These are phyloP conservation scores for Mus caroli DNA, from an alignment of 2,797 vertebrate species.

Conservation along the genomic window DNA sequence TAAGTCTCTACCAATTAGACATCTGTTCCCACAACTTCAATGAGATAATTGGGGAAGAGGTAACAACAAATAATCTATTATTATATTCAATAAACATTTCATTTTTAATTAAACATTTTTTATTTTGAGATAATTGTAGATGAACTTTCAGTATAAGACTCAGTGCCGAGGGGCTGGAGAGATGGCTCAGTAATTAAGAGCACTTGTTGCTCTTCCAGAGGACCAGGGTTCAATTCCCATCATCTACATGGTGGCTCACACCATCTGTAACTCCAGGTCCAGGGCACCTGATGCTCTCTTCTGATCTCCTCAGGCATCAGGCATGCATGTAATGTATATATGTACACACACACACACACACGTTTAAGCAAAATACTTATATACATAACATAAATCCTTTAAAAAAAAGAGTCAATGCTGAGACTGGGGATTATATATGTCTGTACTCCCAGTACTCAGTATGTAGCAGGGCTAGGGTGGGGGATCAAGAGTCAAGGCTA, in stretches of 20 bases:
- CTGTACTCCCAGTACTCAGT: not conserved
- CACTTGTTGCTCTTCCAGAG: not conserved
- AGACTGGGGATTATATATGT: not conserved
- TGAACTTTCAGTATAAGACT: not conserved
- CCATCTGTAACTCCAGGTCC: not conserved
- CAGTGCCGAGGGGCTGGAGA: not conserved
- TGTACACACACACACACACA: not conserved
- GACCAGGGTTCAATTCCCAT: not conserved
- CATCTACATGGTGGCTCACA: not conserved
- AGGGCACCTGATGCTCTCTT: not conserved
- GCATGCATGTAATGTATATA: not conserved
- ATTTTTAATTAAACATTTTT: not conserved
- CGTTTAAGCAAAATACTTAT: not conserved
- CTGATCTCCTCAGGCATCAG: not conserved
- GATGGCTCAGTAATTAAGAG: not conserved
- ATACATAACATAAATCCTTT: not conserved
- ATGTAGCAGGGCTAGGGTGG: not conserved
- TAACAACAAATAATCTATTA: not conserved
- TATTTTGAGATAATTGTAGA: not conserved
- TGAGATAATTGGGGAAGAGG: slow-evolving; percentile 21
- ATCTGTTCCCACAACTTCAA: not conserved
- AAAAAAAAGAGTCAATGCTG: not conserved
- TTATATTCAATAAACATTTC: not conserved
- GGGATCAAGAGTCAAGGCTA: not conserved
- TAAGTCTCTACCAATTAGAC: not conserved